Evolutionary conservation across 1,140 invertebrate species (phyloP), one percentile per base, ranked within the genome.

Genomic region (Sarcophaga peregrina): DNA sequence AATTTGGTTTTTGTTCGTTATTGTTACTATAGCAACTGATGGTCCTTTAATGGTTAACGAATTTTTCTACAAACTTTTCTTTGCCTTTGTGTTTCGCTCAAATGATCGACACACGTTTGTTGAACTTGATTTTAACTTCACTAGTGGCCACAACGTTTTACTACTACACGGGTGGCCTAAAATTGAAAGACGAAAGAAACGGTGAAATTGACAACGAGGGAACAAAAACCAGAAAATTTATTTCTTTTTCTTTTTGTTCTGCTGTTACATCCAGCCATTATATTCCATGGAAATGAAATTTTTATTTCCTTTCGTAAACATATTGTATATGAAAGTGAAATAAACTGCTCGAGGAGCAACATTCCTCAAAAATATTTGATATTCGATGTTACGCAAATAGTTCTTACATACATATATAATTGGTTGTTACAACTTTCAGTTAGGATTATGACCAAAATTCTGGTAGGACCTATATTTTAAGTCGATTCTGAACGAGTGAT

Each of bases 291-390:
- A 88, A 88, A 88, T 88, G 87, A 88, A 88, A 88, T 88, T 87
- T 88, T 88, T 88, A 88, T 88, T 88, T 88, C 87, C 87, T 88
- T 88, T 88, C 87, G 87, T 88, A 86, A 88, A 87, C 88, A 88
- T 88, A 88, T 88, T 88, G n/a, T n/a, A n/a, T 88, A 88, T 88
- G 87, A 88, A 87, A 72, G 62, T 37, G 20, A 68, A 46, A 48
- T 37, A 4, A 37, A 37, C 25, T 37, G 1, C 20, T n/a, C 0
- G 52, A 68, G 8, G 20, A 68, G 20, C 45, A 52, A 5, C 46
- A 76, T 20, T 4, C n/a, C 5, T 52, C 6, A 78, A 68, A 68
- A 78, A n/a, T n/a, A n/a, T n/a, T n/a, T n/a, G n/a, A n/a, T n/a
- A n/a, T n/a, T n/a, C n/a, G n/a, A n/a, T n/a, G n/a, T n/a, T n/a